These are phyloP conservation scores for Drosophila birchii DNA, from an alignment of 2,888 invertebrate species.

Conservation along the genomic window DNA sequence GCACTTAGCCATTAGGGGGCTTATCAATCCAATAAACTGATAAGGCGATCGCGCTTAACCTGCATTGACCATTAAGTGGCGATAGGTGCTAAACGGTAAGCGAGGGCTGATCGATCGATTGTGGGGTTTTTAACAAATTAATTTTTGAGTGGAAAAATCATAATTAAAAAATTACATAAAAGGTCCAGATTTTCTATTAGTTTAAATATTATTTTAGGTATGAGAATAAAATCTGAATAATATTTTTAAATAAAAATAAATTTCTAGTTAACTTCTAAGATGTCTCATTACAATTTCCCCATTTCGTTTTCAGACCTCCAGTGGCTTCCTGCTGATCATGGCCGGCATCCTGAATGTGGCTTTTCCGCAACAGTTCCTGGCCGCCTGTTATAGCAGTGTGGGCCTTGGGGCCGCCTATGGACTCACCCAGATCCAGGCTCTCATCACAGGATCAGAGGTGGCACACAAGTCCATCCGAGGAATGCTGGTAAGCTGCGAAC, in stretches of 20 bases:
- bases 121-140: background rate
- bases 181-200: too few species aligned
- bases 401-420: conserved; percentile 82
- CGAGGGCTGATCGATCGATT: conserved; percentile 47
- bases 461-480: conserved; percentile 79
- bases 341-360: conserved; percentile 76
- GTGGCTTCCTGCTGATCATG: conserved; percentile 76
- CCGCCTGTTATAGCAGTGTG: conserved; percentile 72
- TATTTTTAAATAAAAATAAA: background rate
- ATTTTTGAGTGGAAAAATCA: background rate
- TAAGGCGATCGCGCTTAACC: conserved; percentile 55
- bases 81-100: conserved; percentile 24
- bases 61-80: conserved; percentile 56
- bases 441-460: conserved; percentile 80
- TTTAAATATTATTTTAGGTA: too few species aligned
- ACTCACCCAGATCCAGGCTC: conserved; percentile 78
- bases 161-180: background rate
- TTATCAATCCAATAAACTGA: conserved; percentile 59
- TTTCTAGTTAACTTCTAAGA: background rate
- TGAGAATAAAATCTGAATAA: background rate
- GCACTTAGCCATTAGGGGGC: conserved; percentile 34
- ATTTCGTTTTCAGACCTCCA: conserved; percentile 60
- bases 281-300: too few species aligned
- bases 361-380: conserved; percentile 63
- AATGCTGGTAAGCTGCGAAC: conserved; percentile 78